Percentiles rank a stretch among this genome's conserved stretches.
phyloP scores from a whole-genome alignment of 2,113 vertebrate genomes.

The Carettochelys insculpta region DNA sequence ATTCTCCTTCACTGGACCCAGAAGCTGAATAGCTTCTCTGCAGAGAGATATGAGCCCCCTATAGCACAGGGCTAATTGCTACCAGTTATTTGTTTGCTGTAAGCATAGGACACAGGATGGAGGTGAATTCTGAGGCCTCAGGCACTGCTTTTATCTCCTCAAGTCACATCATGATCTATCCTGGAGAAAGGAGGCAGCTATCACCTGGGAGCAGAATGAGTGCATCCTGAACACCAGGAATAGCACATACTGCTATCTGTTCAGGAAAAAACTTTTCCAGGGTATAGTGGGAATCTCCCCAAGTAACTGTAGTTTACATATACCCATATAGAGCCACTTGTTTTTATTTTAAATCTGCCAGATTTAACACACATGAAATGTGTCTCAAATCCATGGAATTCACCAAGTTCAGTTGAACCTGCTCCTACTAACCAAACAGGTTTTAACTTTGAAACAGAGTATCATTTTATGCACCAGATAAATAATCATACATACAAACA shows the following conservation, averaged over 20 bases:
- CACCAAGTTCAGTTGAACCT: constrained; percentile 54
- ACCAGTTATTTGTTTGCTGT: background rate
- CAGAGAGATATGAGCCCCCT: background rate
- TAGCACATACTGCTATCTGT: rapidly evolving
- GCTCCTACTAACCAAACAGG: constrained; percentile 17
- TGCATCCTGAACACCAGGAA: background rate
- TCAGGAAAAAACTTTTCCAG: background rate
- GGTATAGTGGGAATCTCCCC: background rate
- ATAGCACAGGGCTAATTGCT: background rate
- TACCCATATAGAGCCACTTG: background rate
- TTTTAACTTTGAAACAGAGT: constrained; percentile 64
- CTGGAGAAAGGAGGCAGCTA: background rate
- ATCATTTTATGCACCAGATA: constrained; percentile 69
- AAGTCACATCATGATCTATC: background rate
- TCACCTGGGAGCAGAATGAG: background rate
- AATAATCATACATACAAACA: constrained; percentile 83
- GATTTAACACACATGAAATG: background rate
- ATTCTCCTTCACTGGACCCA: background rate
- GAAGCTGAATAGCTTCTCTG: background rate
- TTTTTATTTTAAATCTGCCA: background rate
- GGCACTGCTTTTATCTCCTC: background rate
- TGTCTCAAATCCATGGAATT: constrained; percentile 34
- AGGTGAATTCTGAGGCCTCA: background rate
- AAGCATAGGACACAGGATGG: background rate
- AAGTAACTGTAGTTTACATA: background rate